Percentiles rank a stretch among this genome's conserved stretches.
Evolutionary conservation across 2,888 invertebrate genomes (phyloP).

Genomic region (Encarsia formosa): DNA sequence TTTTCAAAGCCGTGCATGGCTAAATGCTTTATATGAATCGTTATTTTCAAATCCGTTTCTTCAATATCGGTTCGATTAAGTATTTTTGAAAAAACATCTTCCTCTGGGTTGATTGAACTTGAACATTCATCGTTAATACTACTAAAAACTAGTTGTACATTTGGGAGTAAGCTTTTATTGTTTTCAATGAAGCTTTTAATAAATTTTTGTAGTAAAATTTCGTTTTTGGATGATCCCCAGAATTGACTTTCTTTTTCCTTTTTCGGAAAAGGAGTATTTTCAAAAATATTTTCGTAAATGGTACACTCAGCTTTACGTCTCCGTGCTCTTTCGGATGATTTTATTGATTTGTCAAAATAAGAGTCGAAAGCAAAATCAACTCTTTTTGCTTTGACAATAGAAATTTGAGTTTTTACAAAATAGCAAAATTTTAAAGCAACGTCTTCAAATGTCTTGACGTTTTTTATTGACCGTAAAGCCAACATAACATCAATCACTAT

Average conservation of each 20-base stretch:
- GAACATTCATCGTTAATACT: too few relatives aligned
- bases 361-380: conserved; percentile 4
- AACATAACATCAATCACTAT: neutral
- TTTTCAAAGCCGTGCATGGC: neutral
- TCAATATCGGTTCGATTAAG: neutral
- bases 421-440: neutral
- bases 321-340: neutral
- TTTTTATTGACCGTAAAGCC: neutral
- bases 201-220: conserved; percentile 2
- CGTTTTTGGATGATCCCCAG: neutral
- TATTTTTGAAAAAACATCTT: neutral
- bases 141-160: too few relatives aligned
- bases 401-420: neutral
- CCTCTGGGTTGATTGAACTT: neutral
- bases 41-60: neutral
- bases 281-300: neutral
- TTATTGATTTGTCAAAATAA: conserved; percentile 1
- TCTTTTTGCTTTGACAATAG: neutral
- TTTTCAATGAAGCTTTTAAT: neutral
- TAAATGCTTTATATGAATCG: neutral
- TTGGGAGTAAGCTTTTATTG: neutral
- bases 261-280: neutral
- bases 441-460: neutral
- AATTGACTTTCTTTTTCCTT: conserved; percentile 1
- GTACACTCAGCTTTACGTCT: neutral